Evolutionary conservation across 2,797 vertebrate genomes (phyloP).

Genomic region (Gobionotothen gibberifrons): DNA sequence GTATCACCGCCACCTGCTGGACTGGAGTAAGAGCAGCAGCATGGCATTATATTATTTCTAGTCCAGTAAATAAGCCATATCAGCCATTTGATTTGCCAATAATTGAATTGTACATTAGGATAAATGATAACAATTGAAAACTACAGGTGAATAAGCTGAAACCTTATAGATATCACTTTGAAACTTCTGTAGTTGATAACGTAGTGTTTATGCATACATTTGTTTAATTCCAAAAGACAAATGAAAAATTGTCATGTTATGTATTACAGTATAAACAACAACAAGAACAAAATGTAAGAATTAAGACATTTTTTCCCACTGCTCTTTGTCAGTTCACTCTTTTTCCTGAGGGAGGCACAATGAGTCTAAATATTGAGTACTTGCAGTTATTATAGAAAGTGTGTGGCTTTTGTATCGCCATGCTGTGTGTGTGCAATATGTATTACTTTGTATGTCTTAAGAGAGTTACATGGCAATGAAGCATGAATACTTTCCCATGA

Average conservation of each 20-base stretch:
- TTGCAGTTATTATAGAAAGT: background rate
- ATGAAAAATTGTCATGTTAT: too few species aligned
- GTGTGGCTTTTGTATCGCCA: background rate
- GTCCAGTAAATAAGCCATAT: background rate
- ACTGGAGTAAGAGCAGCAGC: background rate
- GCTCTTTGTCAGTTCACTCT: constrained; percentile 35
- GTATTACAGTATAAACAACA: background rate
- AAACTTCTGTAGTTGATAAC: too few species aligned
- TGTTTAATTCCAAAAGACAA: too few species aligned
- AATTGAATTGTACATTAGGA: background rate
- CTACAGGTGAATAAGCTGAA: too few species aligned
- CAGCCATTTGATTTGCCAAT: background rate
- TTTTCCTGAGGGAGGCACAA: constrained; percentile 59
- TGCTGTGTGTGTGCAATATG: background rate
- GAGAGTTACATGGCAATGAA: background rate
- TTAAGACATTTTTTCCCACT: background rate
- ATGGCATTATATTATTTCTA: too few species aligned
- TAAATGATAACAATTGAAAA: background rate
- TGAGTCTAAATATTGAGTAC: background rate
- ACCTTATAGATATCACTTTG: too few species aligned
- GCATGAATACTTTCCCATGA: background rate
- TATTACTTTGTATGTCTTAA: background rate
- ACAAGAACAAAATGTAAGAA: background rate
- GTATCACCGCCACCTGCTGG: constrained; percentile 38
- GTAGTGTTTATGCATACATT: too few species aligned